Conservation (phyloP, 2,113 vertebrate species). For the Embiotoca jacksoni region DNA sequence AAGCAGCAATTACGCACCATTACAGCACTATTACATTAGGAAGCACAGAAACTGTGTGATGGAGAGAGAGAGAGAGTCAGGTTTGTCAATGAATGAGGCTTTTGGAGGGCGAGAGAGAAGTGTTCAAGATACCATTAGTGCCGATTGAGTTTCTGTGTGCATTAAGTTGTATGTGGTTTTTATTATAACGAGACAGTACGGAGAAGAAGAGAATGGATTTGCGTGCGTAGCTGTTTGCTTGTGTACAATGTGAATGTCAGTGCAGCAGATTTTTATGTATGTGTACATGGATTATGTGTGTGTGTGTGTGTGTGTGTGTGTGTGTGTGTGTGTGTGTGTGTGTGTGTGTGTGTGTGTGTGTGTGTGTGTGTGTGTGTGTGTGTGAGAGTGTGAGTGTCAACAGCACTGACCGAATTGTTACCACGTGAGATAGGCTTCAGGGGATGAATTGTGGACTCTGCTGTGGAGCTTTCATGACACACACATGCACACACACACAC, state of each 20-base stretch:
- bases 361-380: slow-evolving; percentile 10
- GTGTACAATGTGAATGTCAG: neutral
- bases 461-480: slow-evolving; percentile 40
- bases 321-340: slow-evolving; percentile 23
- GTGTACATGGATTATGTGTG: slow-evolving; percentile 15
- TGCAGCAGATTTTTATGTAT: slow-evolving; percentile 12
- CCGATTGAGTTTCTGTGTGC: slow-evolving; percentile 21
- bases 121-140: slow-evolving; percentile 34
- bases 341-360: slow-evolving; percentile 1
- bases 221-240: neutral
- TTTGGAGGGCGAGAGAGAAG: slow-evolving; percentile 25
- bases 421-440: slow-evolving; percentile 46
- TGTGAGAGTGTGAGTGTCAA: slow-evolving; percentile 16
- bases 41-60: slow-evolving; percentile 13
- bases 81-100: slow-evolving; percentile 43
- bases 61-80: slow-evolving; percentile 1
- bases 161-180: neutral
- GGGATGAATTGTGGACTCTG: slow-evolving; percentile 46
- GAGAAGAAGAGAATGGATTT: neutral
- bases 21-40: slow-evolving; percentile 52
- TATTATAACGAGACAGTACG: neutral
- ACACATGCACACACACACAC: neutral
- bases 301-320: slow-evolving; percentile 9
- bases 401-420: slow-evolving; percentile 43
- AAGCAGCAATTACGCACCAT: slow-evolving; percentile 54